Conservation (phyloP, 2,797 vertebrate genomes). For the Takifugu ocellatus region DNA sequence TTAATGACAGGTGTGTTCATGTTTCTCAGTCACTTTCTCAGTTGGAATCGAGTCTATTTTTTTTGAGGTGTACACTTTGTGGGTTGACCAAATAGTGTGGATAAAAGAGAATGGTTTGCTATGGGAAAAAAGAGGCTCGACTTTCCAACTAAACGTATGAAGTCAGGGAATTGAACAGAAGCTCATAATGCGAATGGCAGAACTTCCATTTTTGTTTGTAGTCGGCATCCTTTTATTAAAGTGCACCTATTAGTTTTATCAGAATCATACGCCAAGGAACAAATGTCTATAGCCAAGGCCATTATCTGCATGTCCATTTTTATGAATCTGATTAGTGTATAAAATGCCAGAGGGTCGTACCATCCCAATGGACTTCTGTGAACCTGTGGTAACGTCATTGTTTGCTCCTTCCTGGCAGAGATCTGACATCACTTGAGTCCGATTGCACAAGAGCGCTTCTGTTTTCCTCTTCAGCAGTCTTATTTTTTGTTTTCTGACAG, state of each 20-base stretch:
- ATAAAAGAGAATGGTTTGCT: neutral
- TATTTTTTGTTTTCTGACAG: constrained; percentile 25
- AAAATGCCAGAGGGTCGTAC: constrained; percentile 62
- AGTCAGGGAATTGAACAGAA: constrained; percentile 5
- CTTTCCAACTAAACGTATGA: neutral
- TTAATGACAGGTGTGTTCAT: too few species aligned
- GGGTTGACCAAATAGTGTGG: too few species aligned
- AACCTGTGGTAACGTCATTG: constrained; percentile 73
- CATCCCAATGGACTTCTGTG: constrained; percentile 66
- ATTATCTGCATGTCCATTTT: constrained; percentile 71
- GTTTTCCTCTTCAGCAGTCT: constrained; percentile 2
- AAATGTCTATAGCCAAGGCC: constrained; percentile 55
- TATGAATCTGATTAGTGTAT: constrained; percentile 77
- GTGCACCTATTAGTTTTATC: constrained; percentile 43
- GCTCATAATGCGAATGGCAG: constrained; percentile 12
- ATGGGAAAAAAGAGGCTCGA: neutral
- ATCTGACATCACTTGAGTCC: constrained; percentile 70
- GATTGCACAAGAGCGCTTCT: constrained; percentile 60
- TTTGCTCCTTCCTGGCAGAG: constrained; percentile 69
- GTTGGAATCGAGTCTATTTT: too few species aligned
- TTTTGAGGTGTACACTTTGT: too few species aligned
- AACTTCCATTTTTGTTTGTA: constrained; percentile 23
- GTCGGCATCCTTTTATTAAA: constrained; percentile 46
- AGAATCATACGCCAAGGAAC: constrained; percentile 40
- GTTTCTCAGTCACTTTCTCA: too few species aligned